These are phyloP conservation scores for Anodontia alba DNA, from an alignment of 2,888 invertebrate species.

Conservation along the genomic window DNA sequence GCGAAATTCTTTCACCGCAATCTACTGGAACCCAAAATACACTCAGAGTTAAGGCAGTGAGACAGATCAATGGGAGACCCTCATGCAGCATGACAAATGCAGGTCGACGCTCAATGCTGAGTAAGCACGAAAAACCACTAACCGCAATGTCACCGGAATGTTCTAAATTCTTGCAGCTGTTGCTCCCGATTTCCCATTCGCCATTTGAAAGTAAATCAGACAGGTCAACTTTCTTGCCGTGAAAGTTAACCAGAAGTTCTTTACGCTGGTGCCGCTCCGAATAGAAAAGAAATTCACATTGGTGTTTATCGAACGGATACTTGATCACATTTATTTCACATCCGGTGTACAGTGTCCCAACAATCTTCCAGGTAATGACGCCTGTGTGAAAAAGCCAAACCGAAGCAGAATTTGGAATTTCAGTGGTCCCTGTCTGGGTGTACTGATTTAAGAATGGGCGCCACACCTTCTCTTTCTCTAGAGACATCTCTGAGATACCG, in stretches of 20 bases:
- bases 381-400: background rate
- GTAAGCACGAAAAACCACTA: background rate
- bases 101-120: background rate
- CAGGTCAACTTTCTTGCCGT: background rate
- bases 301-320: background rate
- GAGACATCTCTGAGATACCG: background rate
- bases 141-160: background rate
- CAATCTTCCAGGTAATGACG: background rate
- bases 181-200: background rate
- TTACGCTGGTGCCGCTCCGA: background rate
- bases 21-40: conserved; percentile 2
- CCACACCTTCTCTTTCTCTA: background rate
- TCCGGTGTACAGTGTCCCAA: background rate
- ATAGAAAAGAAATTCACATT: background rate
- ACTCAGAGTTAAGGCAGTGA: background rate
- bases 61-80: background rate
- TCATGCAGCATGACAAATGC: background rate
- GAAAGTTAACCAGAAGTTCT: background rate
- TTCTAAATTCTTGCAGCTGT: background rate
- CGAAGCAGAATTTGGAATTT: background rate
- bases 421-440: background rate
- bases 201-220: background rate
- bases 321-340: background rate
- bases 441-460: background rate
- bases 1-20: background rate